Base-by-base conservation (phyloP, 2,888 invertebrate genomes). In the Drosophila nr. medialis region DNA sequence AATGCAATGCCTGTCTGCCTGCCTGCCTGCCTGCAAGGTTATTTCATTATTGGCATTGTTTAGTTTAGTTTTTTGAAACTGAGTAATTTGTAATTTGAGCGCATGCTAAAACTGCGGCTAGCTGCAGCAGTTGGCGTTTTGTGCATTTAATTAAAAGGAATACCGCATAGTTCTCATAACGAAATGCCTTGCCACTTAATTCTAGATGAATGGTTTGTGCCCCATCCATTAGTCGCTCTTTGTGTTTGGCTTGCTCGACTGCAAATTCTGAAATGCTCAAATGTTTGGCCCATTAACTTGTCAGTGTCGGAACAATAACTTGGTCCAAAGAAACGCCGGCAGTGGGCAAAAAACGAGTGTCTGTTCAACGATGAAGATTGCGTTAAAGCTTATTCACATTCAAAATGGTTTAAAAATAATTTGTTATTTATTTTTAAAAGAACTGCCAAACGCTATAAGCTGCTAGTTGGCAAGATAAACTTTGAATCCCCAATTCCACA, bases 121-220 rank as follows among this genome's bases (percentile, higher is more conserved):
- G 50, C 45, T 55, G 55, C 34, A 36, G 24, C 21, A 21, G 48
- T 24, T 49, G 30, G 18, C 21, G 29, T 10, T 54, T 62, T 15
- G 34, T 76, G 50, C 64, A 73, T 77, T 79, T 81, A 79, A 81
- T 81, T 81, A 81, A 81, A 81, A 63, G 67, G 64, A 71, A 74
- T 62, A 62, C 64, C 55, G 74, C 79, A 76, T 64, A 73, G 75
- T 67, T 73, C 70, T 54, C 67, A 65, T 75, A 65, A 77, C 65
- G 58, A 69, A 77, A 70, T 76, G 54, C 61, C 38, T 29, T 32
- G 56, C 60, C 55, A 56, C 32, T 66, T 45, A 65, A 61, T 62
- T 40, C 15, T 29, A 66, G 59, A 68, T 72, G 70, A 75, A 78
- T 71, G 67, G 64, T 51, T 61, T 66, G 67, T 56, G 56, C 53